These are phyloP conservation scores for Lycaon pictus DNA, from an alignment of 2,113 vertebrate species.

Conservation along the genomic window DNA sequence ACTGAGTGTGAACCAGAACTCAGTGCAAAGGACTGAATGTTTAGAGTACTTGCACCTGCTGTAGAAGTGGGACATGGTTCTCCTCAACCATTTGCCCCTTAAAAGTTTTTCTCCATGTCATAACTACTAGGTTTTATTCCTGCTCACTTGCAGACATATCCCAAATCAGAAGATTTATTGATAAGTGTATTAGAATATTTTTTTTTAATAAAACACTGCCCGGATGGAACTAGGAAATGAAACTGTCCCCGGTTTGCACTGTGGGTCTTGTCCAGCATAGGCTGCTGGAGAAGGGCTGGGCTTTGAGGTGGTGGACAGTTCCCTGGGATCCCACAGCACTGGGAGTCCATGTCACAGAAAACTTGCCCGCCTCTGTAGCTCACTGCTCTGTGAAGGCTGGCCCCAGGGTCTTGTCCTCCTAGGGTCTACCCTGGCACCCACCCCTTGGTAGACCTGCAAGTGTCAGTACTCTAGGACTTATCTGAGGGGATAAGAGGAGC, in stretches of 20 bases:
- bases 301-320: neutral
- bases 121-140: neutral
- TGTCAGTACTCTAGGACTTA: rapidly evolving
- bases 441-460: neutral
- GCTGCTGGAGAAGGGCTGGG: neutral
- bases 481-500: neutral
- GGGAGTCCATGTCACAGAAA: rapidly evolving
- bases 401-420: neutral
- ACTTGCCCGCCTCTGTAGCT: rapidly evolving
- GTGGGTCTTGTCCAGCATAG: neutral
- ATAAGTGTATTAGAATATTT: neutral
- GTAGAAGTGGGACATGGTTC: rapidly evolving
- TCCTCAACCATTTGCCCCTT: rapidly evolving
- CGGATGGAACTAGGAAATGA: neutral
- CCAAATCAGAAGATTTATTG: neutral
- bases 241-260: neutral
- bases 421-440: rapidly evolving
- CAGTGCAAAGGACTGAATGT: rapidly evolving
- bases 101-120: too few relatives aligned
- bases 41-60: rapidly evolving
- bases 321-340: rapidly evolving
- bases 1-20: neutral
- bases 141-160: neutral
- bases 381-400: rapidly evolving
- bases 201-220: too few relatives aligned